Evolutionary conservation across 2,797 vertebrate species (phyloP), one percentile per base, ranked within the genome.

Genomic region (Melopsittacus undulatus): DNA sequence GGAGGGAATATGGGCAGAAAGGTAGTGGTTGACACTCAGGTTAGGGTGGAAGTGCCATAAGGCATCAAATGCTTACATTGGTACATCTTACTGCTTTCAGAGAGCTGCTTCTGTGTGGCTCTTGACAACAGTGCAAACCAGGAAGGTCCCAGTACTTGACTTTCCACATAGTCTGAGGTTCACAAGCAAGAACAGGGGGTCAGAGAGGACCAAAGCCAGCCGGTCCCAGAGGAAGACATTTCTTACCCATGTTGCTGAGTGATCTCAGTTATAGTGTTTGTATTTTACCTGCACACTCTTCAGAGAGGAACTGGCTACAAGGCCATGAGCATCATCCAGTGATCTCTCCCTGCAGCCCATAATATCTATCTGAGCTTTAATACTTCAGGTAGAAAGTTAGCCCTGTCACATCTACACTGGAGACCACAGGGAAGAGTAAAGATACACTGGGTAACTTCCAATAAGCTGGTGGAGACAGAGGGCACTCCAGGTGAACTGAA

Each of bases 91-190:
- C 19, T 54, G 56, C 11, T 34, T 76, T 62, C 42, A 16, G 54
- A 49, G 64, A 85, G 64, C 18, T 62, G 63, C 51, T 75, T 36
- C 72, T 73, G 1, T 18, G 36, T 48, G 51, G 52, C 14, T 56
- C 18, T 5, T 59, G 63, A 27, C 34, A 80, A 30, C 42, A 14
- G 2, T 30, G 61, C 69, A 77, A 80, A 56, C 42, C 46, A 16
- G 51, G 15, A 18, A 43, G 18, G 26, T 62, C 20, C 48, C 2
- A 3, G 1, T 21, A 21, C 43, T 57, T 56, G 19, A 23, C 34
- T 77, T 21, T 36, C 16, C 0, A 0, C 0, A 0, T n/a, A 32
- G 29, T 21, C 59, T 76, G 52, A 82, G 30, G 56, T 11, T 90
- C 56, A 42, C n/a, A 68, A 57, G 70, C 21, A 63, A 32, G 45